Conservation (phyloP, 1,140 invertebrate genomes). For the Panonychus citri region DNA sequence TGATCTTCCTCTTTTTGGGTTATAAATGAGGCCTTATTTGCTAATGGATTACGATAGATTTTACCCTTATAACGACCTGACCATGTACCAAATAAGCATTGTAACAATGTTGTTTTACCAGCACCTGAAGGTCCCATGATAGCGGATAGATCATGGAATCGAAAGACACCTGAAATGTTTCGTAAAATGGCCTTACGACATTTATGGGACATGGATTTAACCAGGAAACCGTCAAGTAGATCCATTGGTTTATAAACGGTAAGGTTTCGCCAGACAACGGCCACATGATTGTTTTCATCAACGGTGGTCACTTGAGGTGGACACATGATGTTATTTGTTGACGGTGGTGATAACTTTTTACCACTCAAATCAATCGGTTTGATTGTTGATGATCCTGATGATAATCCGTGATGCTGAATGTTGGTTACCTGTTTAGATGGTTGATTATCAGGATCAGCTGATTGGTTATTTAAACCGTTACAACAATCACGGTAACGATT, state of each 20-base stretch:
- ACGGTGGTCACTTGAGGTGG: not conserved
- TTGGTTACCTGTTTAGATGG: too few relatives aligned
- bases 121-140: conserved; percentile 10
- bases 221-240: not conserved
- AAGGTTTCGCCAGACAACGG: not conserved
- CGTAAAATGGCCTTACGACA: conserved; percentile 22
- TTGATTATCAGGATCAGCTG: too few relatives aligned
- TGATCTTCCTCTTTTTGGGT: conserved; percentile 45
- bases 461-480: too few relatives aligned
- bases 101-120: conserved; percentile 27
- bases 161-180: conserved; percentile 29
- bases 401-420: too few relatives aligned
- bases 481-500: too few relatives aligned
- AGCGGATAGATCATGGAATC: conserved; percentile 7
- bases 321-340: too few relatives aligned
- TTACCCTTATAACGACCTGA: not conserved
- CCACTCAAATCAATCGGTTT: too few relatives aligned
- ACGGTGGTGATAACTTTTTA: too few relatives aligned
- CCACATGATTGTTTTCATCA: not conserved
- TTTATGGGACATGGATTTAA: not conserved
- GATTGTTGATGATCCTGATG: too few relatives aligned
- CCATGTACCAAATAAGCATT: conserved; percentile 10
- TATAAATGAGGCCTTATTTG: conserved; percentile 1
- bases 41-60: not conserved
- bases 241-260: conserved; percentile 25